These are phyloP conservation scores for Axea sp. DNA, from an alignment of 2,888 invertebrate genomes.

Conservation along the genomic window DNA sequence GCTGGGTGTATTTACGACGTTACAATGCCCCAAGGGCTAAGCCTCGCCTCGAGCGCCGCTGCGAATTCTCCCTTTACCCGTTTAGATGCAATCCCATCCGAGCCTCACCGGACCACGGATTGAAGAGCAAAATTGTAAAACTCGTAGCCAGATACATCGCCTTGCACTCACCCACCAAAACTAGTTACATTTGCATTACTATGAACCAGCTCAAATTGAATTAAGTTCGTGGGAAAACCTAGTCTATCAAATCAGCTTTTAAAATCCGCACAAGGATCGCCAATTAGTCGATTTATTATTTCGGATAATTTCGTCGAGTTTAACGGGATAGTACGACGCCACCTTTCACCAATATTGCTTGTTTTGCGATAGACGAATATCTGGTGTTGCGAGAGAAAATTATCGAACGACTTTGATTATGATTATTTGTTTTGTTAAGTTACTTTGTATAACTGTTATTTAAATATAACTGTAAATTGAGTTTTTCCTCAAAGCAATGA, in stretches of 20 bases:
- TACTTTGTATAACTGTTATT: too few species aligned
- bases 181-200: slow-evolving; percentile 55
- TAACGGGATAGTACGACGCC: too few species aligned
- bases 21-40: slow-evolving; percentile 79
- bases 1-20: slow-evolving; percentile 77
- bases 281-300: not conserved
- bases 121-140: slow-evolving; percentile 58
- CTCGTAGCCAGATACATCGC: slow-evolving; percentile 55
- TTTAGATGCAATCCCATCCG: slow-evolving; percentile 63
- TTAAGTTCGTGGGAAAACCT: slow-evolving; percentile 21
- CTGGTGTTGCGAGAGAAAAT: too few species aligned
- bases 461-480: too few species aligned
- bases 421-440: too few species aligned
- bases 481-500: too few species aligned
- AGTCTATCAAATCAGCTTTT: slow-evolving; percentile 17
- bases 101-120: slow-evolving; percentile 53
- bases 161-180: slow-evolving; percentile 56
- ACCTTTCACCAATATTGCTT: too few species aligned
- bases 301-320: not conserved
- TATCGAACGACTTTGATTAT: too few species aligned
- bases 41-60: slow-evolving; percentile 71
- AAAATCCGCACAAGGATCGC: slow-evolving; percentile 7
- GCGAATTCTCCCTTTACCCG: slow-evolving; percentile 63
- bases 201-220: slow-evolving; percentile 41
- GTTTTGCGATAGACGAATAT: too few species aligned